These are phyloP conservation scores for Pachyuromys duprasi DNA, from an alignment of 2,797 vertebrate genomes.

Conservation along the genomic window DNA sequence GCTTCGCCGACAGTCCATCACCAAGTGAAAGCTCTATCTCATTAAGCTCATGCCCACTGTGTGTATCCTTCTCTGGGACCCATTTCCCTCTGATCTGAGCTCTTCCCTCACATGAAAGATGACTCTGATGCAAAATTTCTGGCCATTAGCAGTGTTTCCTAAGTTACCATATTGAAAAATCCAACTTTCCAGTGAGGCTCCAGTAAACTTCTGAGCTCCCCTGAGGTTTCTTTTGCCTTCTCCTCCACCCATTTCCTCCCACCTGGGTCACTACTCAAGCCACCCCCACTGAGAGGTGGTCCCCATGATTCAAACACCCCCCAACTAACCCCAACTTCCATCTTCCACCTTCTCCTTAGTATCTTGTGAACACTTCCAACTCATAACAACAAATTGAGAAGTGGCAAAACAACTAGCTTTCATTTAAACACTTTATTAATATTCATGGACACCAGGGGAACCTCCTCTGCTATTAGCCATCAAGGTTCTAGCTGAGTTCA, in stretches of 20 bases:
- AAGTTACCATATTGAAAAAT: neutral
- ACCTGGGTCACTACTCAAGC: neutral
- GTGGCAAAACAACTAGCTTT: neutral
- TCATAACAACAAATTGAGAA: neutral
- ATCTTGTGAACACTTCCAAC: neutral
- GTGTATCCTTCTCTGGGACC: neutral
- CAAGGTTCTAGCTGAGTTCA: neutral
- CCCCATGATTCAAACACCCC: neutral
- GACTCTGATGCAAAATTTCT: neutral
- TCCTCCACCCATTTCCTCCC: neutral
- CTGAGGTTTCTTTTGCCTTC: neutral
- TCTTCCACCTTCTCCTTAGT: neutral
- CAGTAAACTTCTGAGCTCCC: neutral
- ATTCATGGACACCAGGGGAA: neutral
- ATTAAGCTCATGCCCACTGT: neutral
- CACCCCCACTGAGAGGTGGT: neutral
- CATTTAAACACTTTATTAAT: constrained; percentile 3
- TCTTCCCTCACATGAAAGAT: neutral
- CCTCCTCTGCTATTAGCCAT: neutral
- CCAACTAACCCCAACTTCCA: too few species aligned
- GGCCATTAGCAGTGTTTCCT: too few species aligned
- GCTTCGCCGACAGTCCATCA: neutral
- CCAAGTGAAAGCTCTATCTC: neutral
- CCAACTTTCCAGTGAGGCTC: neutral
- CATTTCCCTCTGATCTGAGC: neutral